Evolutionary conservation across 2,797 vertebrate genomes (phyloP).

Genomic region (Champsocephalus esox): DNA sequence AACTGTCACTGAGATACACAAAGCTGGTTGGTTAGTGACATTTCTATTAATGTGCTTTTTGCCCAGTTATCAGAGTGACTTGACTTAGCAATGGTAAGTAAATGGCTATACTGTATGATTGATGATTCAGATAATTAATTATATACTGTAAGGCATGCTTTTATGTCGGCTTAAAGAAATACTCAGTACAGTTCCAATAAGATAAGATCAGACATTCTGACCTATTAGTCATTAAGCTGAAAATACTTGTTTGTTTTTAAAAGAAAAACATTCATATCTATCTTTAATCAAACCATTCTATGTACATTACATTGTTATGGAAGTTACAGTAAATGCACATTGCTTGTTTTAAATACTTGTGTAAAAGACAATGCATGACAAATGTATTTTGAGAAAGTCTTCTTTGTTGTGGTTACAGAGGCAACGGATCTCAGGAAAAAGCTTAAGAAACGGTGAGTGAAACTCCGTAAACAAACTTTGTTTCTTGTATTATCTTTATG

Average conservation of each 20-base stretch:
- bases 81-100: neutral
- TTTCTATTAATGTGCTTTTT: neutral
- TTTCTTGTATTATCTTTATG: neutral
- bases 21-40: neutral
- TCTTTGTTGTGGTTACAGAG: conserved; percentile 62
- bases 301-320: neutral
- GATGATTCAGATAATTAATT: conserved; percentile 4
- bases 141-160: too few relatives aligned
- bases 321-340: neutral
- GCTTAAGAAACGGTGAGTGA: conserved; percentile 88
- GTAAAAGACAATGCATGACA: neutral
- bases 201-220: neutral
- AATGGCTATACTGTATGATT: neutral
- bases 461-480: neutral
- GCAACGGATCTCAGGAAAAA: conserved; percentile 80
- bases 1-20: neutral
- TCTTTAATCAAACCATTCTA: neutral
- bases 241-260: neutral
- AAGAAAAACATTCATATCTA: neutral
- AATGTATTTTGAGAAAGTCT: neutral
- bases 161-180: neutral
- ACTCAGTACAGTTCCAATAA: neutral
- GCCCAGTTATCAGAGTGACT: neutral
- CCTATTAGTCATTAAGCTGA: neutral
- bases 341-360: neutral